Evolutionary conservation across 1,140 invertebrate genomes (phyloP), one percentile per base, ranked within the genome.

Genomic region (Calliopsis andreniformis): DNA sequence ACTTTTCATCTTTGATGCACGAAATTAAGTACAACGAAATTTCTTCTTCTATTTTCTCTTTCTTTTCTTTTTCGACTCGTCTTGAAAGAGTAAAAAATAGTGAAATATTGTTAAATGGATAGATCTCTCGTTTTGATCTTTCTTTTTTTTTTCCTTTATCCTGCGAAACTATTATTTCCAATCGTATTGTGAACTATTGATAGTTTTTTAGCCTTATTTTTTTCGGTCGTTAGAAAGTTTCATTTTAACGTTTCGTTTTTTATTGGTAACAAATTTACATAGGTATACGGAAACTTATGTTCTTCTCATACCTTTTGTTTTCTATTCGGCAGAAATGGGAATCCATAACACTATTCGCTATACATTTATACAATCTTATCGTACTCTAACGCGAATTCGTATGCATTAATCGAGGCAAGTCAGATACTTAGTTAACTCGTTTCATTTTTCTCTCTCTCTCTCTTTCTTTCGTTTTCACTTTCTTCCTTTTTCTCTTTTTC

Each of bases 331-430:
- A 82, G 83, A 86, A 82, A 86, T 73, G 81, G 79, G 80, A 81
- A 83, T 79, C 73, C 79, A 82, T 88, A 89, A 88, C 83, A 86
- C 82, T 88, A 89, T 83, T 88, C 86, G 84, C 88, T 91, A 91
- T 91, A 91, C 89, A 91, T 91, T 90, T 91, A 88, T 91, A 91
- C 89, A 91, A 90, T 82, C 81, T 86, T 83, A 87, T 80, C 77
- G 59, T 85, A 86, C 51, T 80, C 59, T 71, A 84, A 84, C 58
- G 53, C 58, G 78, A 84, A 78, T 84, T 73, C 66, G 35, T 69
- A 85, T 76, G 82, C 66, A 62, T 85, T 72, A 71, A 85, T 85
- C 82, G 83, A 84, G 83, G 73, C 78, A 82, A 87, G 61, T 83
- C 28, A 81, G 80, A 83, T 63, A 83, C 61, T 66, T 75, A 42